Evolutionary conservation across 2,113 vertebrate species (phyloP).

Genomic region (Alosa alosa): DNA sequence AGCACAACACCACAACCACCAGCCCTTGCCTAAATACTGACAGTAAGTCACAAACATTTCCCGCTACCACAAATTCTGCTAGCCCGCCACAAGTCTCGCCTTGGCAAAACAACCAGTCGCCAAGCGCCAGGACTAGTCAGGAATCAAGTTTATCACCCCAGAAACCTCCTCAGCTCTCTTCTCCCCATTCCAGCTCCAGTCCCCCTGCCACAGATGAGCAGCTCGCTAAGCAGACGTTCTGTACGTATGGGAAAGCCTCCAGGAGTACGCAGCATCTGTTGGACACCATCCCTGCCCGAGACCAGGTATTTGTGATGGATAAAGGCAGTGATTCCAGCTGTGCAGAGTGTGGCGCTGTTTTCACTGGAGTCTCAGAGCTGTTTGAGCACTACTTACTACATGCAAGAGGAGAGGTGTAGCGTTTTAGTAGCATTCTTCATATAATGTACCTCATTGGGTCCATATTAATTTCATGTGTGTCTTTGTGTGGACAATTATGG

Average conservation of each 20-base stretch:
- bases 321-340: slow-evolving; percentile 53
- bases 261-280: not conserved
- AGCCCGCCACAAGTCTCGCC: slow-evolving; percentile 21
- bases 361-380: slow-evolving; percentile 61
- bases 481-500: not conserved
- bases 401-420: slow-evolving; percentile 67
- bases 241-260: not conserved
- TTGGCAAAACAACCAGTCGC: slow-evolving; percentile 29
- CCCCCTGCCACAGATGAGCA: not conserved
- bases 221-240: not conserved
- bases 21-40: not conserved
- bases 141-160: not conserved
- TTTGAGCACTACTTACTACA: slow-evolving; percentile 75
- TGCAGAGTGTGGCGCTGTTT: slow-evolving; percentile 63
- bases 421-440: too few species aligned
- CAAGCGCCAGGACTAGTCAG: not conserved
- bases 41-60: not conserved
- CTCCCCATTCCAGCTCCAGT: not conserved
- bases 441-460: too few species aligned
- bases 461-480: not conserved
- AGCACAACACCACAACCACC: not conserved
- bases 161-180: not conserved
- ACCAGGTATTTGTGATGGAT: slow-evolving; percentile 9
- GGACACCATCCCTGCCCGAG: slow-evolving; percentile 11
- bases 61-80: slow-evolving; percentile 14